Percentiles rank a stretch among this genome's conserved stretches.
Conservation (phyloP, 2,888 invertebrate genomes). For the Tachina grossa region DNA sequence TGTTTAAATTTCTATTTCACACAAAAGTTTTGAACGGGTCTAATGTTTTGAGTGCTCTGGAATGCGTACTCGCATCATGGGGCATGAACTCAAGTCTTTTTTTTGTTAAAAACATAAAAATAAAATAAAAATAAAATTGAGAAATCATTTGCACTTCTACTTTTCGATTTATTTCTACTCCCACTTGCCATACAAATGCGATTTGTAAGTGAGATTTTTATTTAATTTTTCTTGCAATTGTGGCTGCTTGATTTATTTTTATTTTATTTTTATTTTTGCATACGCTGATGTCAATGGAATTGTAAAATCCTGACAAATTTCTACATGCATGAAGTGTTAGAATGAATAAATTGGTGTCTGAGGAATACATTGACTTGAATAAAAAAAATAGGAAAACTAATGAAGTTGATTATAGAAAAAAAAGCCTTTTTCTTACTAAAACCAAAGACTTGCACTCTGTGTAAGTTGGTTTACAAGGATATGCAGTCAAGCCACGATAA, state of each 20-base stretch:
- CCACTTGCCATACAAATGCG: conserved; percentile 21
- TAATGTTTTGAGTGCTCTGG: conserved; percentile 5
- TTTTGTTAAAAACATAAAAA: not conserved
- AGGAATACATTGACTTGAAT: conserved; percentile 2
- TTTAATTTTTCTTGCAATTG: not conserved
- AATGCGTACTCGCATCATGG: conserved; percentile 3
- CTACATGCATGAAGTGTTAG: conserved; percentile 14
- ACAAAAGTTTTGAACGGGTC: not conserved
- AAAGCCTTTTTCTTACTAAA: too few relatives aligned
- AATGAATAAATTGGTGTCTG: conserved; percentile 10
- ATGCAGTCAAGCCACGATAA: too few relatives aligned
- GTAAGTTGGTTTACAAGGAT: too few relatives aligned
- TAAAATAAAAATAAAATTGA: conserved; percentile 33
- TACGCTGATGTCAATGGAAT: conserved; percentile 17
- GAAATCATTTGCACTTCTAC: conserved; percentile 57
- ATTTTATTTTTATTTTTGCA: conserved; percentile 5
- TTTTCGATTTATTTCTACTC: conserved; percentile 35
- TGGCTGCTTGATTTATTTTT: not conserved
- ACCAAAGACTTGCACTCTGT: too few relatives aligned
- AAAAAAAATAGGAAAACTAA: not conserved
- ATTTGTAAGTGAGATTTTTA: not conserved
- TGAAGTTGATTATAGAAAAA: too few relatives aligned
- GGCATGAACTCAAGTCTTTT: conserved; percentile 13
- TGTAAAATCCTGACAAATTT: conserved; percentile 57
- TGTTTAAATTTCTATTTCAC: not conserved